phyloP scores from a whole-genome alignment of 2,113 vertebrate species.

The Aspiorhynchus laticeps region DNA sequence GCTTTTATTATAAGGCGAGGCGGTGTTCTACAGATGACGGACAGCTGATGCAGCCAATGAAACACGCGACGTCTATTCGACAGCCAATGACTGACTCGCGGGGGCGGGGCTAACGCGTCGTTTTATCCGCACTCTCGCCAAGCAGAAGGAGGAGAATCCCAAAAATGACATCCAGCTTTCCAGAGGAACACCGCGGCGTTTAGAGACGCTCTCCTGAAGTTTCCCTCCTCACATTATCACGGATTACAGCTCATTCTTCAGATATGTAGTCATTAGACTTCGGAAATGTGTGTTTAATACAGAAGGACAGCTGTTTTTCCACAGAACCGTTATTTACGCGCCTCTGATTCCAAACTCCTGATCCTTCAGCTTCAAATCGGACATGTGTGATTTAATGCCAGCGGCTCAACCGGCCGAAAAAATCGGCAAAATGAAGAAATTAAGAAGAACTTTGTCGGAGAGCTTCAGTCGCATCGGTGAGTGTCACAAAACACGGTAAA shows the following conservation, averaged over 20 bases:
- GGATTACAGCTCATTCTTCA: background rate
- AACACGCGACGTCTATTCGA: background rate
- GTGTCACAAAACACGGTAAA: constrained; percentile 52
- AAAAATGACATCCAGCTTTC: constrained; percentile 73
- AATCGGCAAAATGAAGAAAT: constrained; percentile 95
- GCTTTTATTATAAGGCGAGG: constrained; percentile 1
- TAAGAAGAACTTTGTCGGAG: constrained; percentile 96
- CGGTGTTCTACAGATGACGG: constrained; percentile 53
- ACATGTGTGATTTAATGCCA: constrained; percentile 83
- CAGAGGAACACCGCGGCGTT: constrained; percentile 37
- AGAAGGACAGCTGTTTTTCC: constrained; percentile 28
- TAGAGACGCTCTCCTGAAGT: constrained; percentile 2
- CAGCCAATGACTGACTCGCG: constrained; percentile 60
- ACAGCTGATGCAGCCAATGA: constrained; percentile 49
- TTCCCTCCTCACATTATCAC: background rate
- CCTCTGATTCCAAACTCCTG: background rate
- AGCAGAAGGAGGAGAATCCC: constrained; percentile 66
- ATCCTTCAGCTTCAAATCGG: background rate
- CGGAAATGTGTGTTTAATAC: constrained; percentile 58
- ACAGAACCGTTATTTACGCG: constrained; percentile 62
- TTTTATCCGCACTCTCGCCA: constrained; percentile 49
- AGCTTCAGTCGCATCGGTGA: constrained; percentile 95
- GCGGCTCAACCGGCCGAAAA: constrained; percentile 80
- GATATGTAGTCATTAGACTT: constrained; percentile 35
- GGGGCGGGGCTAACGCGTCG: constrained; percentile 60